These are phyloP conservation scores for Cheilinus undulatus DNA, from an alignment of 2,113 vertebrate genomes.

Conservation along the genomic window DNA sequence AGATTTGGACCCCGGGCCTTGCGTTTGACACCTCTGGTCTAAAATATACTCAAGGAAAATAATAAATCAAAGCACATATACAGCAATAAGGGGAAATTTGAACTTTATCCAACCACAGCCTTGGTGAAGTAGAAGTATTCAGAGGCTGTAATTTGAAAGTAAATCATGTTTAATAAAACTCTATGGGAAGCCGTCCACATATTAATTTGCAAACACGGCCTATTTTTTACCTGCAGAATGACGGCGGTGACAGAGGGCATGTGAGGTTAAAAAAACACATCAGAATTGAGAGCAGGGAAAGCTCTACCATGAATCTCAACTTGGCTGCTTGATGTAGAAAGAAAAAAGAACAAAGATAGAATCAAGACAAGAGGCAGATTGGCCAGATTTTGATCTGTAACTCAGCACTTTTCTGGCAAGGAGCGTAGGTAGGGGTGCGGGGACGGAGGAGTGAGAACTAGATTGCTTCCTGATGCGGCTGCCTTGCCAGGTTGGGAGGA, in stretches of 20 bases:
- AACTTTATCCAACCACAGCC: too few relatives aligned
- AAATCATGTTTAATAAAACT: too few relatives aligned
- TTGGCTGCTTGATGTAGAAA: conserved; percentile 41
- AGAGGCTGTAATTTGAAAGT: too few relatives aligned
- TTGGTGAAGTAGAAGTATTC: too few relatives aligned
- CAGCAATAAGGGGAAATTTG: too few relatives aligned
- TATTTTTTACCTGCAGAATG: not conserved
- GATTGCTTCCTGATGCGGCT: conserved; percentile 62
- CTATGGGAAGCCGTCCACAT: too few relatives aligned
- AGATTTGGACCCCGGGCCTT: too few relatives aligned
- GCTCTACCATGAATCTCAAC: conserved; percentile 54
- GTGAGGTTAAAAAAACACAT: conserved; percentile 37
- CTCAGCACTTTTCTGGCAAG: conserved; percentile 63
- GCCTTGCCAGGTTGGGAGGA: conserved; percentile 47
- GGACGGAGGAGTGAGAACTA: conserved; percentile 42
- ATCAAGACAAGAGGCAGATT: conserved; percentile 66
- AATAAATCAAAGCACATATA: too few relatives aligned
- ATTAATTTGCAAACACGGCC: too few relatives aligned
- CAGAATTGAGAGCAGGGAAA: conserved; percentile 10
- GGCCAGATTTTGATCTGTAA: conserved; percentile 72
- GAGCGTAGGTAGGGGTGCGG: conserved; percentile 24
- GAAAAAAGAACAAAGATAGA: conserved; percentile 44
- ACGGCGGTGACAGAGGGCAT: conserved; percentile 11
- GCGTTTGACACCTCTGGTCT: too few relatives aligned
- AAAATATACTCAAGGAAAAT: too few relatives aligned